A percentile compares a stretch with the other conserved stretches of the same genome.
These are phyloP conservation scores for Arnoldichthys spilopterus DNA, from an alignment of 2,797 vertebrate genomes.

Conservation along the genomic window DNA sequence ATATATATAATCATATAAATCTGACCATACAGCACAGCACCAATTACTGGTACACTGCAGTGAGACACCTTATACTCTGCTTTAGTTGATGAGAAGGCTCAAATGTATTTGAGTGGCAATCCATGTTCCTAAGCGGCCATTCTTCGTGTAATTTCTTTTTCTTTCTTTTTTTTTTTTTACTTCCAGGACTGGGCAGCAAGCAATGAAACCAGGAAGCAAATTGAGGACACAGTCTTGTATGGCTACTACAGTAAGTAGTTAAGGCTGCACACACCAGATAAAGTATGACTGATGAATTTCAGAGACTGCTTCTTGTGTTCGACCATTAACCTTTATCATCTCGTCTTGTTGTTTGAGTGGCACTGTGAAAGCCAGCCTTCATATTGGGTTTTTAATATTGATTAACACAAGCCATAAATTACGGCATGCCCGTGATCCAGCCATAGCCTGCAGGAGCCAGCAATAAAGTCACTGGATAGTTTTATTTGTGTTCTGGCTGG, in stretches of 20 bases:
- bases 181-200: constrained; percentile 91
- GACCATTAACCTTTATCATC: constrained; percentile 16
- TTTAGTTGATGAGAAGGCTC: too few relatives aligned
- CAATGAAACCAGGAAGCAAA: constrained; percentile 88
- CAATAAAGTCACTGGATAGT: constrained; percentile 41
- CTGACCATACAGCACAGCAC: too few relatives aligned
- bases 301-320: not conserved
- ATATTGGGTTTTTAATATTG: constrained; percentile 14
- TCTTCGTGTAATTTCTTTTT: too few relatives aligned
- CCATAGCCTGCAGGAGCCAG: constrained; percentile 29
- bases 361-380: constrained; percentile 9
- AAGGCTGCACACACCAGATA: not conserved
- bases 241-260: constrained; percentile 94
- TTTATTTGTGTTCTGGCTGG: constrained; percentile 46
- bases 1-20: too few relatives aligned
- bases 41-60: too few relatives aligned
- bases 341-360: constrained; percentile 26
- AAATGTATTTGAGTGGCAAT: too few relatives aligned
- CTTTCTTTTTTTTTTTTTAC: constrained; percentile 30
- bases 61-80: too few relatives aligned
- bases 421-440: not conserved
- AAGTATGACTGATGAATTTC: constrained; percentile 5
- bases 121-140: too few relatives aligned
- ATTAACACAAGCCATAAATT: constrained; percentile 38
- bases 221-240: constrained; percentile 93